Evolutionary conservation across 2,113 vertebrate genomes (phyloP).

Genomic region (Serinus canaria): DNA sequence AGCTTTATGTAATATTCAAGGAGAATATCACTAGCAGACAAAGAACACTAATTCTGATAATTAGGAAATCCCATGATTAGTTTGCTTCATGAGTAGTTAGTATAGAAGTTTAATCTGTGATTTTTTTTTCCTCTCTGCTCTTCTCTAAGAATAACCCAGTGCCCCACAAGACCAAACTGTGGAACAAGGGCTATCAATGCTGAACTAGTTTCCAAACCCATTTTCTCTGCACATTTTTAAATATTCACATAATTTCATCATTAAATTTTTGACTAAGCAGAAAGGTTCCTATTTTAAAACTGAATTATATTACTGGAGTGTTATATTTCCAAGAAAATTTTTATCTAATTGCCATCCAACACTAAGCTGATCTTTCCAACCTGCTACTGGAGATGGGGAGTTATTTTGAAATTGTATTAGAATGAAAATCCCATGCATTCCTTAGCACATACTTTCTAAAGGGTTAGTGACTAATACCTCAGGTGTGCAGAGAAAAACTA

Average conservation of each 20-base stretch:
- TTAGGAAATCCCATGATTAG: not conserved
- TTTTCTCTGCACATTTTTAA: not conserved
- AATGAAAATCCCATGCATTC: not conserved
- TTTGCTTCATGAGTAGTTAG: not conserved
- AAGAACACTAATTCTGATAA: not conserved
- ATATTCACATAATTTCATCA: not conserved
- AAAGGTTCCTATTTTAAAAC: not conserved
- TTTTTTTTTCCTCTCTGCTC: not conserved
- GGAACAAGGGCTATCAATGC: not conserved
- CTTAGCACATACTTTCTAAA: not conserved
- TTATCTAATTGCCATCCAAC: not conserved
- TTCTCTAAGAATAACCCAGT: not conserved
- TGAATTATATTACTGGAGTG: not conserved
- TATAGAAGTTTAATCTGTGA: not conserved
- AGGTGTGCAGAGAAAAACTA: not conserved
- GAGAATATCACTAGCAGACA: not conserved
- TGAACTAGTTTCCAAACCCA: not conserved
- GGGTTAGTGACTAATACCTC: not conserved
- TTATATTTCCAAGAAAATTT: not conserved
- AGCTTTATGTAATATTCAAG: not conserved
- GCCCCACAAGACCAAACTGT: not conserved
- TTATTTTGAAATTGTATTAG: not conserved
- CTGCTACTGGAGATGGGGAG: not conserved
- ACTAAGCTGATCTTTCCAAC: not conserved
- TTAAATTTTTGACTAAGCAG: not conserved